These are phyloP conservation scores for Rhineura floridana DNA, from an alignment of 2,113 vertebrate species.

Conservation along the genomic window DNA sequence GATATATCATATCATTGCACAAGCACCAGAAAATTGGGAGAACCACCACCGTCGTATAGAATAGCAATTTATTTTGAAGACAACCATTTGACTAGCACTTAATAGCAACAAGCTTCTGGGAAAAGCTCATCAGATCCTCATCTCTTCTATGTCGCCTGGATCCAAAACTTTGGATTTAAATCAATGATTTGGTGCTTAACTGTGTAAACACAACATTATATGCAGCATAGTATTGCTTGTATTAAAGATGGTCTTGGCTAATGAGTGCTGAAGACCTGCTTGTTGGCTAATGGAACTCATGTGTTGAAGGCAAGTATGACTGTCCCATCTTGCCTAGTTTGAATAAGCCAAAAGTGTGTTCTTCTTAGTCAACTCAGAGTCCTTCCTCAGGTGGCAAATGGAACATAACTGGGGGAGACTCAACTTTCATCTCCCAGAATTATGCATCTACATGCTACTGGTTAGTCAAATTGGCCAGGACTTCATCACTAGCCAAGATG, in stretches of 20 bases:
- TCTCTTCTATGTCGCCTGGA: slow-evolving; percentile 30
- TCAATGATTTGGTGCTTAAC: slow-evolving; percentile 17
- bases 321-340: not conserved
- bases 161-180: slow-evolving; percentile 19
- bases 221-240: not conserved
- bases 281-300: rapidly evolving
- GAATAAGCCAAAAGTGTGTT: not conserved
- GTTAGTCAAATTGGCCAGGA: not conserved
- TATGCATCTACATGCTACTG: no score
- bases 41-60: not conserved
- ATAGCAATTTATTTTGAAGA: slow-evolving; percentile 46
- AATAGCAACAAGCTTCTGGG: not conserved
- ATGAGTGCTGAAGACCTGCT: not conserved
- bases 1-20: slow-evolving; percentile 31
- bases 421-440: no score
- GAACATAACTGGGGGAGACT: no score
- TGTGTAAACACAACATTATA: slow-evolving; percentile 2
- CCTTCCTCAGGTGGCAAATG: not conserved
- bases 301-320: not conserved
- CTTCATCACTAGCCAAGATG: not conserved
- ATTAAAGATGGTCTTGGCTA: not conserved
- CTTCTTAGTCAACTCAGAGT: slow-evolving; percentile 1
- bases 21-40: slow-evolving; percentile 30
- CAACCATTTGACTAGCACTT: slow-evolving; percentile 58
- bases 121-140: slow-evolving; percentile 18